Conservation (phyloP, 2,888 invertebrate genomes). For the Protula sp. region DNA sequence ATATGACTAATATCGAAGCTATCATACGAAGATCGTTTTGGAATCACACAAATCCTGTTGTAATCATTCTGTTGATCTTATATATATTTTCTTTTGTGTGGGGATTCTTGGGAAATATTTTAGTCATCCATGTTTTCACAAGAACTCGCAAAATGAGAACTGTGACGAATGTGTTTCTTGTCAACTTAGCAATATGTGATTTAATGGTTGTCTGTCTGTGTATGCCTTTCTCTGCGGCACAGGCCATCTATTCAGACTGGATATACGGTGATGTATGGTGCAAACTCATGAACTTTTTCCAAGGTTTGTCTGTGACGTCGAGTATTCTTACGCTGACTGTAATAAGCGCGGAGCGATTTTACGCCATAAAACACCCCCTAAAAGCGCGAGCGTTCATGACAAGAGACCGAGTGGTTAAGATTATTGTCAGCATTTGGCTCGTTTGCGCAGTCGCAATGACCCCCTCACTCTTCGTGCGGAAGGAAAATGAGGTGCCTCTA, state of each 20-base stretch:
- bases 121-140: conserved; percentile 17
- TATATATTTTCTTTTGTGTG: conserved; percentile 12
- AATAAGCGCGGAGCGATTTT: conserved; percentile 18
- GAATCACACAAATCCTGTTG: conserved; percentile 6
- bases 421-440: conserved; percentile 14
- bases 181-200: conserved; percentile 24
- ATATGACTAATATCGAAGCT: too few species aligned
- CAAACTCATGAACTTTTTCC: conserved; percentile 21
- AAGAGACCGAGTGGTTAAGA: conserved; percentile 7
- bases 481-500: conserved; percentile 5
- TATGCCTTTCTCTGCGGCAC: conserved; percentile 21
- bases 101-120: conserved; percentile 17
- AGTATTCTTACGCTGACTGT: conserved; percentile 19
- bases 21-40: too few species aligned
- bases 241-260: conserved; percentile 21
- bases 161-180: conserved; percentile 23
- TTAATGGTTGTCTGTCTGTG: conserved; percentile 21
- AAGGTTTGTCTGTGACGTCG: conserved; percentile 17
- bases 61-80: conserved; percentile 8
- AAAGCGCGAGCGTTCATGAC: conserved; percentile 18
- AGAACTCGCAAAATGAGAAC: conserved; percentile 18
- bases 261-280: conserved; percentile 23
- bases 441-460: conserved; percentile 8
- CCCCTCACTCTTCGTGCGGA: conserved; percentile 15
- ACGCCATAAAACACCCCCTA: conserved; percentile 18